Evolutionary conservation across 2,888 invertebrate genomes (phyloP), one percentile per base, ranked within the genome.

Genomic region (Erebia aethiops): DNA sequence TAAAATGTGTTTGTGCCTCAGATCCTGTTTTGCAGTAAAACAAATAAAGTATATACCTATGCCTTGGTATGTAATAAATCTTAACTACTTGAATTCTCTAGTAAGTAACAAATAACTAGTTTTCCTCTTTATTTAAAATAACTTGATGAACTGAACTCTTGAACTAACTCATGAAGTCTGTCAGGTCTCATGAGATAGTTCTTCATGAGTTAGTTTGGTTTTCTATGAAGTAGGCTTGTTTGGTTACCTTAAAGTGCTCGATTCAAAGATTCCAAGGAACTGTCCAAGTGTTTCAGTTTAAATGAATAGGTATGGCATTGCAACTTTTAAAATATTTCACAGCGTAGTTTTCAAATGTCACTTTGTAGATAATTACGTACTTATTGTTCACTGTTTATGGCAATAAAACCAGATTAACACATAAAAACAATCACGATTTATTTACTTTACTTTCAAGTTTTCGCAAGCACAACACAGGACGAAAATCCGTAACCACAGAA

Each of bases 361-460:
- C 18, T 46, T 3, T 10, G 11, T 61, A 61, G 13, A 16, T 13
- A 61, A 5, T 61, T 18, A 43, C 41, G 0, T 43, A 61, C 41
- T 1, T 43, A 61, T 7, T 43, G 61, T 61, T 61, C 58, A 14
- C 43, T 7, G 14, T 43, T 16, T n/a, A 16, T 10, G 26, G 10
- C n/a, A 69, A 71, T 52, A 63, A 66, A 68, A 71, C 65, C 46
- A 57, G 46, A 43, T 41, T 57, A 54, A 56, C 54, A 35, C 18
- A 35, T 10, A 66, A 54, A 66, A 54, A 65, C 58, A 65, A 71
- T 69, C 69, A 61, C 43, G 16, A 60, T 68, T 60, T 18, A 61
- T 16, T 13, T 46, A 26, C 26, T 46, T 43, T 13, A 3, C 7
- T 9, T 58, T 35, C 14, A 14, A 21, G 21, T 57, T 35, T 57